Evolutionary conservation across 2,113 vertebrate species (phyloP), one percentile per base, ranked within the genome.

Genomic region (Aphelocoma coerulescens): DNA sequence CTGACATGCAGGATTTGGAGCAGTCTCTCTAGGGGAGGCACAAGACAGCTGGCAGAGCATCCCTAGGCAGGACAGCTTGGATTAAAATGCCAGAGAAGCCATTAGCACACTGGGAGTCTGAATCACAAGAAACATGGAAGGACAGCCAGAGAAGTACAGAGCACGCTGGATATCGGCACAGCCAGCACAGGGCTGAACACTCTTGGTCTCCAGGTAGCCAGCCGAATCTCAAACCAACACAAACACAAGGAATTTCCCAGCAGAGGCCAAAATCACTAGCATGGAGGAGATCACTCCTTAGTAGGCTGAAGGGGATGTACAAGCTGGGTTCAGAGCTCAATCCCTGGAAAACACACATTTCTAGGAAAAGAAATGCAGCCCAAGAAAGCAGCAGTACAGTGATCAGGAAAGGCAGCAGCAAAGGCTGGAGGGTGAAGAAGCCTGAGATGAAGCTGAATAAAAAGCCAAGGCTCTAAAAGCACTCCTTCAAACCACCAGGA

Each of bases 141-240:
- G 21, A 65, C 3, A 1, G 32, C 6, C 46, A 61, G 68, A 57
- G 44, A 61, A 39, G 20, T 4, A 58, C 2, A 17, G 43, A 49
- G 20, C 14, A 20, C 0, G 0, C 13, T 32, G n/a, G 19, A 15
- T 46, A 54, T 28, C 0, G 0, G 51, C 59, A 80, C 22, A 67
- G 58, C 11, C 21, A 83, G 43, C n/a, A 67, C 0, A 3, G 23
- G 27, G 11, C 32, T 75, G 62, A 33, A 39, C 55, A 72, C 13
- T 7, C 62, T 16, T 23, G 23, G 49, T 41, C 35, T 88, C 32
- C 51, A 65, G 30, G 41, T 49, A 46, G 43, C 27, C 57, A 58
- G 37, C 39, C 37, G 46, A 19, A 72, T 24, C 35, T 83, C 84
- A 79, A 75, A 62, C 13, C 32, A 71, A 17, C 39, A 67, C 6